A percentile compares a stretch with the other conserved stretches of the same genome.
These are phyloP conservation scores for Lycophotia porphyrea DNA, from an alignment of 2,888 invertebrate genomes.

Conservation along the genomic window DNA sequence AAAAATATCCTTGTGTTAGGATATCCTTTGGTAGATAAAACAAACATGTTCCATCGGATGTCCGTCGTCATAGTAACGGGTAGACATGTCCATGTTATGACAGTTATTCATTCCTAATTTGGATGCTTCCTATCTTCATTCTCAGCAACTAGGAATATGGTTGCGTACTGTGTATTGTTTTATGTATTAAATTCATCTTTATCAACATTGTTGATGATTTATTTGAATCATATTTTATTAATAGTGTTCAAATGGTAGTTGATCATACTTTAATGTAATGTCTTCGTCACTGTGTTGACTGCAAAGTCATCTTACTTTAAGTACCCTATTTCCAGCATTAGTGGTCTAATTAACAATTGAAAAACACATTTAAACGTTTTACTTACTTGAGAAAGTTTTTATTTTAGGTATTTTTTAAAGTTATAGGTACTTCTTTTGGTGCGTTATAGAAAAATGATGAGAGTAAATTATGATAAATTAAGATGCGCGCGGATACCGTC, in stretches of 20 bases:
- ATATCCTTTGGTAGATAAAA: slow-evolving; percentile 60
- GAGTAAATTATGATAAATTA: too few species aligned
- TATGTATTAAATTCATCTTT: not conserved
- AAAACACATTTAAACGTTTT: not conserved
- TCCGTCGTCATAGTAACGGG: slow-evolving; percentile 42
- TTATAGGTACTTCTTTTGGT: too few species aligned
- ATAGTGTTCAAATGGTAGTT: not conserved
- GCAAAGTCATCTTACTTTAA: not conserved
- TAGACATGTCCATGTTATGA: slow-evolving; percentile 21
- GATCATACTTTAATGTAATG: not conserved
- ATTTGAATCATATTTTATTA: not conserved
- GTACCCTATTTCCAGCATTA: not conserved
- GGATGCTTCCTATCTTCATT: slow-evolving; percentile 17
- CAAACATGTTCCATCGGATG: slow-evolving; percentile 54
- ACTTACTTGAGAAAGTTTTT: not conserved
- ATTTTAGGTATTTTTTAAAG: too few species aligned
- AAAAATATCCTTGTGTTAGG: slow-evolving; percentile 47
- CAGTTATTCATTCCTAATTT: slow-evolving; percentile 41
- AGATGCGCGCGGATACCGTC: too few species aligned
- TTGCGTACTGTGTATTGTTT: not conserved
- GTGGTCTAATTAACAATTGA: not conserved
- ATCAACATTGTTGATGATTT: not conserved
- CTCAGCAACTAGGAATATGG: not conserved
- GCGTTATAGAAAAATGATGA: too few species aligned
- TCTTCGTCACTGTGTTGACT: not conserved